Conservation (phyloP, 2,113 vertebrate genomes). For the Urocynchramus pylzowi region DNA sequence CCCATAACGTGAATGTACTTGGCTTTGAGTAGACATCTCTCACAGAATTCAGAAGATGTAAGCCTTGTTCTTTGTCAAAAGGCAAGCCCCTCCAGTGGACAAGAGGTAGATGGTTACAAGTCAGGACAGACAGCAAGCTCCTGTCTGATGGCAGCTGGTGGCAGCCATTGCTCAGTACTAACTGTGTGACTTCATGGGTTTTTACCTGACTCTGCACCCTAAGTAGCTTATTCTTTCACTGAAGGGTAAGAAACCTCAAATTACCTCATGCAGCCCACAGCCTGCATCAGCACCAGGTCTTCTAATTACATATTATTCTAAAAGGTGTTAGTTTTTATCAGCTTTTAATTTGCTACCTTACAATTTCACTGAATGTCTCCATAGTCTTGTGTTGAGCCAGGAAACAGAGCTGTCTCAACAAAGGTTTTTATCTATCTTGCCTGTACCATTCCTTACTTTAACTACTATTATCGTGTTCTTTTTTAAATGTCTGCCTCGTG, state of each 20-base stretch:
- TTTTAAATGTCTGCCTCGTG: background rate
- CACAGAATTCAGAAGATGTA: background rate
- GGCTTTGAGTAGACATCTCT: background rate
- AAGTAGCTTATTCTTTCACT: background rate
- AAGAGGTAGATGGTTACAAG: background rate
- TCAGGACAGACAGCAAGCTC: rapidly evolving
- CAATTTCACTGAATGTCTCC: background rate
- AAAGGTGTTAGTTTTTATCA: background rate
- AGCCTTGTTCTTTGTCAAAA: background rate
- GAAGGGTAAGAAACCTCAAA: background rate
- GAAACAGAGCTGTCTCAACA: background rate
- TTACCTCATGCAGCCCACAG: background rate
- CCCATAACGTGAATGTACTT: no score
- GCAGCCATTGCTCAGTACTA: background rate
- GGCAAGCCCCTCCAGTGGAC: background rate
- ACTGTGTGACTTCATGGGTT: background rate
- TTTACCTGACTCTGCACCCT: background rate
- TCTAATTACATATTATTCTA: background rate
- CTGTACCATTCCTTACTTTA: background rate
- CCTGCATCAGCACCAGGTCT: rapidly evolving
- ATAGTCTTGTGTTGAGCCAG: background rate
- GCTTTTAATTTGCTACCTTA: background rate
- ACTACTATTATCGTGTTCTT: background rate
- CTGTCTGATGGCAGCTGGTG: background rate
- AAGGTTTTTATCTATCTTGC: background rate